These are phyloP conservation scores for Uromys caudimaculatus DNA, from an alignment of 2,797 vertebrate genomes.

Conservation along the genomic window DNA sequence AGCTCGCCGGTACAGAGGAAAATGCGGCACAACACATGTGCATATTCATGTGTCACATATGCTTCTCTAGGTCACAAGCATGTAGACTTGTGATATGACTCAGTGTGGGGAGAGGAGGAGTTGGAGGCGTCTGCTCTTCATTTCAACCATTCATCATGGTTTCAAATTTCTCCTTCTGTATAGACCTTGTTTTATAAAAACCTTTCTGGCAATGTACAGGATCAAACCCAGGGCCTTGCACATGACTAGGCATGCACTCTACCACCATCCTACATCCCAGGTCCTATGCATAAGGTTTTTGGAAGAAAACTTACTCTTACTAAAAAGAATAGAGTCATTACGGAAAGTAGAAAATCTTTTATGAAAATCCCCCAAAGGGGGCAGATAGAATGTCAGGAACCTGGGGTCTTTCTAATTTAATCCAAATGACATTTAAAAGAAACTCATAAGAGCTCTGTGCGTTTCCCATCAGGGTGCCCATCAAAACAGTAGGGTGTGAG, in stretches of 20 bases:
- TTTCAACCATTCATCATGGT: not conserved
- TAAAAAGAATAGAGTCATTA: slow-evolving; percentile 29
- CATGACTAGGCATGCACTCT: not conserved
- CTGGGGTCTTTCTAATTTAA: slow-evolving; percentile 47
- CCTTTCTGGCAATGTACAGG: not conserved
- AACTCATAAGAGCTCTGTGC: slow-evolving; percentile 35
- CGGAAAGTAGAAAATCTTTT: not conserved
- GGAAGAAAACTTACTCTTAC: slow-evolving; percentile 45
- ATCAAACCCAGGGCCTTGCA: not conserved
- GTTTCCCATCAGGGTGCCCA: not conserved
- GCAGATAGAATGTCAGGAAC: not conserved
- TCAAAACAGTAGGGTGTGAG: not conserved
- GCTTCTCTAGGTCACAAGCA: not conserved
- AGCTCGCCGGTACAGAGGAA: not conserved
- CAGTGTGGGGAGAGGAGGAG: not conserved
- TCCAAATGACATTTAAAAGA: slow-evolving; percentile 5
- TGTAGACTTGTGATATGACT: not conserved
- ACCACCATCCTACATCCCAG: accelerated
- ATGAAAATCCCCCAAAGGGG: slow-evolving; percentile 12
- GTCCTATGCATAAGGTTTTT: not conserved
- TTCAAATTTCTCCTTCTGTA: not conserved
- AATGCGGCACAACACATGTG: not conserved
- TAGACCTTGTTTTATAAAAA: not conserved
- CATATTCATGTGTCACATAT: not conserved
- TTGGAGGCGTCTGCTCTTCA: not conserved